Percentiles rank a stretch among this genome's conserved stretches.
These are phyloP conservation scores for Solea solea DNA, from an alignment of 2,113 vertebrate genomes.

Conservation along the genomic window DNA sequence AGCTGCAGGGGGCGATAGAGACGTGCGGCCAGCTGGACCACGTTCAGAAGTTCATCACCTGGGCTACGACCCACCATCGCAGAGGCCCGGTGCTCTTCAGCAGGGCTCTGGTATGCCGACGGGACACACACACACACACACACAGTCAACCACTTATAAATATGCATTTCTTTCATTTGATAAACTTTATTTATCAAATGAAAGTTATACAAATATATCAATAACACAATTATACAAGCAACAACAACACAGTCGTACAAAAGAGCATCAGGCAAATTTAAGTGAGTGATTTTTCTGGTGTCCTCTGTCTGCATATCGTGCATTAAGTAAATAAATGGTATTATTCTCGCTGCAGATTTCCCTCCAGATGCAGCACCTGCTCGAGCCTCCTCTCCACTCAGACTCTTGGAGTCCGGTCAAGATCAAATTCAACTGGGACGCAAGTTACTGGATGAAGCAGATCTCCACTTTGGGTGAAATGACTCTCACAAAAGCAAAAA, in stretches of 20 bases:
- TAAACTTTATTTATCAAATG: no score
- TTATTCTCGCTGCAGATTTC: conserved; percentile 84
- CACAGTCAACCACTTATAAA: background rate
- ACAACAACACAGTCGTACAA: no score
- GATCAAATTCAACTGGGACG: conserved; percentile 97
- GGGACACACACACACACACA: conserved; percentile 8
- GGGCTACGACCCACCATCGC: conserved; percentile 92
- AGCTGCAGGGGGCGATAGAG: conserved; percentile 90
- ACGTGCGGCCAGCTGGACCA: conserved; percentile 93
- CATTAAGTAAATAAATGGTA: background rate
- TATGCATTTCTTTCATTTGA: no score
- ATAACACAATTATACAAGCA: no score
- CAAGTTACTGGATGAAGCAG: conserved; percentile 96
- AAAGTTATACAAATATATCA: no score
- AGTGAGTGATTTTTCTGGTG: no score
- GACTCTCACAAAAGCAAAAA: background rate
- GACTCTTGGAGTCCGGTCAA: conserved; percentile 88
- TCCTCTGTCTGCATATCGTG: no score
- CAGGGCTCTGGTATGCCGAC: conserved; percentile 90
- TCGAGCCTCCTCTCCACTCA: conserved; percentile 86
- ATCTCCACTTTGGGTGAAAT: conserved; percentile 89
- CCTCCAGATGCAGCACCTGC: conserved; percentile 93
- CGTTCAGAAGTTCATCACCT: conserved; percentile 95
- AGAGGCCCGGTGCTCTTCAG: conserved; percentile 95
- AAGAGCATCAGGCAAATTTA: no score